Conservation (phyloP, 2,113 vertebrate genomes). For the Phrynosoma platyrhinos region DNA sequence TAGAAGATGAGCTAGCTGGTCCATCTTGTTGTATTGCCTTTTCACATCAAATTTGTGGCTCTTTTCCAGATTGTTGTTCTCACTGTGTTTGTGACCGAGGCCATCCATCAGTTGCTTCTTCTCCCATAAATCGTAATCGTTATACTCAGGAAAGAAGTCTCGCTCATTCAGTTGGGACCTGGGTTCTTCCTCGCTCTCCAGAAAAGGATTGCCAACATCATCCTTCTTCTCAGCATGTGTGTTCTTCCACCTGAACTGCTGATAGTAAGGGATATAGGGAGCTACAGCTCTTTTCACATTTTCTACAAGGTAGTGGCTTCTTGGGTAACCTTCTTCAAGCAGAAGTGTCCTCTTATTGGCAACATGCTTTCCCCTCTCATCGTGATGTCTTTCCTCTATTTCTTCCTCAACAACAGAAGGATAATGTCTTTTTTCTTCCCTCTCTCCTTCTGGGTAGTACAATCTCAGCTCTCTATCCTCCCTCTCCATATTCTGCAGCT, state of each 20-base stretch:
- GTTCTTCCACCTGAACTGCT: conserved; percentile 84
- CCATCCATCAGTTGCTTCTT: conserved; percentile 73
- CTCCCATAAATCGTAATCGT: conserved; percentile 79
- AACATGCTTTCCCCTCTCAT: conserved; percentile 53
- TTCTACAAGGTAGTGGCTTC: conserved; percentile 40
- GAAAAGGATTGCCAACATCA: conserved; percentile 51
- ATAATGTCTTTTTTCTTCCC: conserved; percentile 53
- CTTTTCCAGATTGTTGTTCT: conserved; percentile 58
- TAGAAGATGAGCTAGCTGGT: conserved; percentile 84
- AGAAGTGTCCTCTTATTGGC: conserved; percentile 57
- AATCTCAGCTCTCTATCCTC: conserved; percentile 53
- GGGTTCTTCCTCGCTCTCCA: conserved; percentile 67
- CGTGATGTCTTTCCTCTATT: conserved; percentile 56
- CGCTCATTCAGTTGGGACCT: conserved; percentile 57
- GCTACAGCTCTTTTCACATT: conserved; percentile 79
- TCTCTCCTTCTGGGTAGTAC: conserved; percentile 44
- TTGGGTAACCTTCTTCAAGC: conserved; percentile 54
- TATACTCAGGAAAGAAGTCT: conserved; percentile 76
- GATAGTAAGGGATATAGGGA: conserved; percentile 78
- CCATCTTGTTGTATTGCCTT: conserved; percentile 80
- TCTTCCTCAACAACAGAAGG: conserved; percentile 57
- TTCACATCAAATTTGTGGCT: conserved; percentile 58
- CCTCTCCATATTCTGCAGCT: neutral
- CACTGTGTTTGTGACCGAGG: conserved; percentile 62
- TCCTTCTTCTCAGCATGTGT: conserved; percentile 68